Conservation (phyloP, 2,113 vertebrate genomes). For the Odontesthes bonariensis region DNA sequence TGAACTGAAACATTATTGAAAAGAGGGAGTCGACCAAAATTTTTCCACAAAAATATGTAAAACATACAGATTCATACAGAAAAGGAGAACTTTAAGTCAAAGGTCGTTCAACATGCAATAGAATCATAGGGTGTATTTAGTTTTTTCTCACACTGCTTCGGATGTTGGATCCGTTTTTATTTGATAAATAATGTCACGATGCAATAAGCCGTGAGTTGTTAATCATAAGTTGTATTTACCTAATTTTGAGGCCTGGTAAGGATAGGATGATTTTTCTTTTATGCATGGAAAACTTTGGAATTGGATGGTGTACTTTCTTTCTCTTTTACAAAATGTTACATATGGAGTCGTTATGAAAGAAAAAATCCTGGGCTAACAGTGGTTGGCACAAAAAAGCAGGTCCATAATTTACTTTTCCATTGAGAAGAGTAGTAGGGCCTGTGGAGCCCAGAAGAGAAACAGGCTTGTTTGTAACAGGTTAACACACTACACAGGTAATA, state of each 20-base stretch:
- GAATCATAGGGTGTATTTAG: too few relatives aligned
- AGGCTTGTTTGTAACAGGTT: constrained; percentile 31
- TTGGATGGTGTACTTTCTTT: not conserved
- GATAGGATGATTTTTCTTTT: not conserved
- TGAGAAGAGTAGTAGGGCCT: not conserved
- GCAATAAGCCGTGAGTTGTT: not conserved
- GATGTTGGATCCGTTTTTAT: too few relatives aligned
- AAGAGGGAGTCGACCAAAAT: too few relatives aligned
- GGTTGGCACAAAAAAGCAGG: not conserved
- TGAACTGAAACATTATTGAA: too few relatives aligned
- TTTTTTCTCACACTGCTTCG: too few relatives aligned
- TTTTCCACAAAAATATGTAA: too few relatives aligned
- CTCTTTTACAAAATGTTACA: not conserved
- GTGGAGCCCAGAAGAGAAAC: not conserved
- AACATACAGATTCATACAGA: too few relatives aligned
- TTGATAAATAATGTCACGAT: too few relatives aligned
- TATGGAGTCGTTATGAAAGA: not conserved
- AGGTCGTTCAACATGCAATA: too few relatives aligned
- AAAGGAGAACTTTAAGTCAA: too few relatives aligned
- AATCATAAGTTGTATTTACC: not conserved
- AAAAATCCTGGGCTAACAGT: not conserved
- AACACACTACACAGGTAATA: not conserved
- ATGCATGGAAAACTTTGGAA: not conserved
- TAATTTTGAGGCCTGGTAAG: too few relatives aligned
- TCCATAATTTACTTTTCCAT: not conserved